Evolutionary conservation across 2,113 vertebrate genomes (phyloP).

Genomic region (Alethe diademata): DNA sequence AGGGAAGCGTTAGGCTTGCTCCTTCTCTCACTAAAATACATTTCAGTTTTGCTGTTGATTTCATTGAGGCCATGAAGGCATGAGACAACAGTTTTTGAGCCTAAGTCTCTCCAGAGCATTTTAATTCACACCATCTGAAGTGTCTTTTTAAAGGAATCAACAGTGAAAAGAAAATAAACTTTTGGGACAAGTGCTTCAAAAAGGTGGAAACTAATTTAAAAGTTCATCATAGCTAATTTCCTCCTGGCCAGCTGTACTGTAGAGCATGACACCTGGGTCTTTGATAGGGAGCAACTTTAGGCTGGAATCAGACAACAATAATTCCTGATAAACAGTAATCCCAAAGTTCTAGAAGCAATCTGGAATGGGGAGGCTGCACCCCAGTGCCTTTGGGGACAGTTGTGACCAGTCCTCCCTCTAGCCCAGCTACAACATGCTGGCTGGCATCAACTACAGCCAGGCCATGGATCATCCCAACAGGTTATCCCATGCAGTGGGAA

Average conservation of each 20-base stretch:
- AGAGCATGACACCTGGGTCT: background rate
- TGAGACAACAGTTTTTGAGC: background rate
- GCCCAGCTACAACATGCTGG: background rate
- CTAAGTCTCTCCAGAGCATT: background rate
- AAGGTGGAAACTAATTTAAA: background rate
- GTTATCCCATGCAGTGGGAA: background rate
- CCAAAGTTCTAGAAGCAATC: background rate
- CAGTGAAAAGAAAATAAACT: background rate
- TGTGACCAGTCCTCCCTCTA: background rate
- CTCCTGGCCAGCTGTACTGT: background rate
- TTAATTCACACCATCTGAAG: slow-evolving; percentile 18
- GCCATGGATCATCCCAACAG: background rate
- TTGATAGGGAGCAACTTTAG: background rate
- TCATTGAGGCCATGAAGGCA: background rate
- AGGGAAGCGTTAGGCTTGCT: background rate
- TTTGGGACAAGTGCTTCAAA: background rate
- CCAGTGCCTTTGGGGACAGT: background rate
- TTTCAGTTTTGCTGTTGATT: slow-evolving; percentile 7
- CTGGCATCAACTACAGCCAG: background rate
- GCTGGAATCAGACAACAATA: background rate
- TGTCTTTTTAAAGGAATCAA: background rate
- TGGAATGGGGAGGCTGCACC: background rate
- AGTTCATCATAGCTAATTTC: background rate
- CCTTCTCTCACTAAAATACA: background rate
- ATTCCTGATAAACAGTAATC: background rate